Conservation (phyloP, 2,888 invertebrate genomes). For the Hirtodrosophila trivittata region DNA sequence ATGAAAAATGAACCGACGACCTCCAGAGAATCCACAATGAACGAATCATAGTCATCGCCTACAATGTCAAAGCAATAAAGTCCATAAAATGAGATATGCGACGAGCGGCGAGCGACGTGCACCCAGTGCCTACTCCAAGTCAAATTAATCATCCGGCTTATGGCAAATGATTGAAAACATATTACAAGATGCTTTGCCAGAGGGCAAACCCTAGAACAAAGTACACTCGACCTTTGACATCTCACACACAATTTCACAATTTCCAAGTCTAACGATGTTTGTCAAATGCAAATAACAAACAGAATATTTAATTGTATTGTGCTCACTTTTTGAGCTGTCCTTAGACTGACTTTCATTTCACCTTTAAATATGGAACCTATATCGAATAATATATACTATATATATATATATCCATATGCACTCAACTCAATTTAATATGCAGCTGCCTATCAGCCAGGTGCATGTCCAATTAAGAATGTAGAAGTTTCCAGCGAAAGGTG, state of each 20-base stretch:
- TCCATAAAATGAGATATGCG: constrained; percentile 31
- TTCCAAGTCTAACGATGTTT: constrained; percentile 3
- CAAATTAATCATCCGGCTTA: constrained; percentile 70
- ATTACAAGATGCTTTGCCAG: constrained; percentile 32
- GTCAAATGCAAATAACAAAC: constrained; percentile 38
- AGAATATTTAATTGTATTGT: constrained; percentile 34
- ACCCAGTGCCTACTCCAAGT: constrained; percentile 22
- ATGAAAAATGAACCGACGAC: constrained; percentile 64
- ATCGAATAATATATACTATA: too few relatives aligned
- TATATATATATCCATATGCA: too few relatives aligned
- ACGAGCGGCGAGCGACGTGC: constrained; percentile 1
- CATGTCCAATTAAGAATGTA: too few relatives aligned
- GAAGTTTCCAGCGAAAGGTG: too few relatives aligned
- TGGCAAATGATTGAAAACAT: constrained; percentile 67
- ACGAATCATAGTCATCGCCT: constrained; percentile 31
- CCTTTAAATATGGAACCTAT: too few relatives aligned
- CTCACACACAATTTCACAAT: background rate
- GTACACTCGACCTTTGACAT: constrained; percentile 2
- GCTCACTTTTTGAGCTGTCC: constrained; percentile 18
- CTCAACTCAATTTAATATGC: too few relatives aligned
- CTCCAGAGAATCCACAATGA: constrained; percentile 13
- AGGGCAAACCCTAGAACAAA: background rate
- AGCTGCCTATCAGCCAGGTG: too few relatives aligned
- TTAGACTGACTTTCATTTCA: too few relatives aligned
- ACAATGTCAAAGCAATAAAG: constrained; percentile 57